Percentiles rank a stretch among this genome's conserved stretches.
These are phyloP conservation scores for Celastrina argiolus DNA, from an alignment of 2,888 invertebrate species.

Conservation along the genomic window DNA sequence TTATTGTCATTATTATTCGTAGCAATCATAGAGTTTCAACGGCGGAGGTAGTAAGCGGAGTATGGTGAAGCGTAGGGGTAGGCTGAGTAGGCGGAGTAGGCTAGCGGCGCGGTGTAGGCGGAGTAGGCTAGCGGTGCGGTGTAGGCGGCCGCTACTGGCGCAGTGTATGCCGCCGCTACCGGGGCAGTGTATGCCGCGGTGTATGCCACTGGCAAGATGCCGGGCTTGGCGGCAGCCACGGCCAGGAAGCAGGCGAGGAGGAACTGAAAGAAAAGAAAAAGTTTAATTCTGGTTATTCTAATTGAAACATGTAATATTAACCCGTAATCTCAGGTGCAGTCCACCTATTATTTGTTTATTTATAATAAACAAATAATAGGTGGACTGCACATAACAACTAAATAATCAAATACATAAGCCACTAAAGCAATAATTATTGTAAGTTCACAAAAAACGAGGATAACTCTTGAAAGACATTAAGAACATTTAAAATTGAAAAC, in stretches of 20 bases:
- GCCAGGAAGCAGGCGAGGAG: slow-evolving; percentile 67
- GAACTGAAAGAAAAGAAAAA: slow-evolving; percentile 47
- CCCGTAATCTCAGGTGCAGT: not conserved
- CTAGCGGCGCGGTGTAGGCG: slow-evolving; percentile 45
- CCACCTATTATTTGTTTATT: too few relatives aligned
- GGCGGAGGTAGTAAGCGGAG: slow-evolving; percentile 42
- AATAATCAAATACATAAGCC: too few relatives aligned
- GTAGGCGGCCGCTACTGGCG: slow-evolving; percentile 46
- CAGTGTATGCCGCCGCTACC: slow-evolving; percentile 45
- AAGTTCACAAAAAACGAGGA: too few relatives aligned
- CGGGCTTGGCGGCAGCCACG: slow-evolving; percentile 62
- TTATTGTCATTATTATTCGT: not conserved
- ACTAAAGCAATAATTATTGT: too few relatives aligned
- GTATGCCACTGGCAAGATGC: slow-evolving; percentile 37
- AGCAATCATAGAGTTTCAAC: slow-evolving; percentile 24
- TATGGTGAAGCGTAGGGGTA: slow-evolving; percentile 46
- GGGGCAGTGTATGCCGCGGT: slow-evolving; percentile 48
- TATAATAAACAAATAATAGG: too few relatives aligned
- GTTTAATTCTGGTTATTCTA: not conserved
- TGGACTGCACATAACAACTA: too few relatives aligned
- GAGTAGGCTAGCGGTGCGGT: slow-evolving; percentile 48
- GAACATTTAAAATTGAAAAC: too few relatives aligned
- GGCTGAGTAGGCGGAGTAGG: slow-evolving; percentile 48
- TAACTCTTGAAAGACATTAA: too few relatives aligned
- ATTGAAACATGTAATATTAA: too few relatives aligned